Evolutionary conservation across 2,888 invertebrate species (phyloP).

Genomic region (Leptinotarsa peninsularis): DNA sequence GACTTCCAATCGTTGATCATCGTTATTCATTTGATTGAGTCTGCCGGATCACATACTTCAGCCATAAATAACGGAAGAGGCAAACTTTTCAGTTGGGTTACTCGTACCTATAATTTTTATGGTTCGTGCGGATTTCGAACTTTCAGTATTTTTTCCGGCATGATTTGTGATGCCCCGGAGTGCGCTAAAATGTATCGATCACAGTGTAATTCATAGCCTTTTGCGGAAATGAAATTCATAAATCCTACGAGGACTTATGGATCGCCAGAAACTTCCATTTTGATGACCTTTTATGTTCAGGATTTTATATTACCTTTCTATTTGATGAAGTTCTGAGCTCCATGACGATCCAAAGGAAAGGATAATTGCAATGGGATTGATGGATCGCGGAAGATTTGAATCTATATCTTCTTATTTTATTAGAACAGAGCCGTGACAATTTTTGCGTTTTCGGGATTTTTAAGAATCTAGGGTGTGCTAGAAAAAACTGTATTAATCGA

Average conservation of each 20-base stretch:
- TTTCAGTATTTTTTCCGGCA: slow-evolving; percentile 47
- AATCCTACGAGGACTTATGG: slow-evolving; percentile 38
- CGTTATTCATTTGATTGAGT: slow-evolving; percentile 9
- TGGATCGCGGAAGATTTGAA: slow-evolving; percentile 1
- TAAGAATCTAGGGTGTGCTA: too few species aligned
- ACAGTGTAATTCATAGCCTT: slow-evolving; percentile 43
- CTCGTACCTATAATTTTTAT: slow-evolving; percentile 44
- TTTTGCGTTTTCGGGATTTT: neutral
- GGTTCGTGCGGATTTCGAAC: slow-evolving; percentile 46
- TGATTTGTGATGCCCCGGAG: slow-evolving; percentile 54
- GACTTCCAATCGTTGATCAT: slow-evolving; percentile 4
- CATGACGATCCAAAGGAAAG: neutral
- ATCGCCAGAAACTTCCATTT: slow-evolving; percentile 25
- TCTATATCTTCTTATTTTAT: neutral
- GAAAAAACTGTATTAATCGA: too few species aligned
- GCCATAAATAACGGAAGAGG: slow-evolving; percentile 21
- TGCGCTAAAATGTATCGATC: slow-evolving; percentile 49
- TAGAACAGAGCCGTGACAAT: neutral
- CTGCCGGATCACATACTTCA: slow-evolving; percentile 15
- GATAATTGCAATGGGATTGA: slow-evolving; percentile 13
- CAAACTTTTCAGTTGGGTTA: slow-evolving; percentile 33
- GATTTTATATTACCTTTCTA: slow-evolving; percentile 18
- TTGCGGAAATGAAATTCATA: slow-evolving; percentile 46
- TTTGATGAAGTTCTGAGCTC: slow-evolving; percentile 6
- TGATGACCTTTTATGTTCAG: slow-evolving; percentile 22